Conservation (phyloP, 1,140 invertebrate species). For the Arion vulgaris region DNA sequence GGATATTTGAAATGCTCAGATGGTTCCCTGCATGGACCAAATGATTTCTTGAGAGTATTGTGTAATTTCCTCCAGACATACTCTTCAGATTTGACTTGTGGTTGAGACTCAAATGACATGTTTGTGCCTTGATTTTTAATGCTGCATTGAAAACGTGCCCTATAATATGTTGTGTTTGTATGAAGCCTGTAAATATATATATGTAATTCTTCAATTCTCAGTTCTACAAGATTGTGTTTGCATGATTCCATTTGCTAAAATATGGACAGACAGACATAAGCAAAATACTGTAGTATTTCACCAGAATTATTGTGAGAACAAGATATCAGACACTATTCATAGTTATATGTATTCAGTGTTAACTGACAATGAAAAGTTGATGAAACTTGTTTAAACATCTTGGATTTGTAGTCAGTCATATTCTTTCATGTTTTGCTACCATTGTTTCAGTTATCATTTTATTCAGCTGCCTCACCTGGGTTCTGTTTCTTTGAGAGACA, state of each 20-base stretch:
- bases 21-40: no score
- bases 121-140: slow-evolving; percentile 3
- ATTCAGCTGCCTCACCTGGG: no score
- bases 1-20: neutral
- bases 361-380: no score
- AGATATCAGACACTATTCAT: neutral
- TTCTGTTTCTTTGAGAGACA: no score
- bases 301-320: neutral
- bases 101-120: neutral
- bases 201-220: neutral
- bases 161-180: neutral
- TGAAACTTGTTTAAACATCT: no score
- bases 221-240: no score
- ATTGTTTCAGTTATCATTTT: no score
- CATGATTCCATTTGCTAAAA: neutral
- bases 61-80: no score
- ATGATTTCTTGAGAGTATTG: no score
- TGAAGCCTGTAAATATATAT: neutral
- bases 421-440: no score
- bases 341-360: neutral
- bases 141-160: neutral
- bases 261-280: neutral
- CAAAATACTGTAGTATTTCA: neutral
- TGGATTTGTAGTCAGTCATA: no score
- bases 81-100: neutral